Base-by-base conservation (phyloP, 2,797 vertebrate species). In the Epinephelus malabaricus region DNA sequence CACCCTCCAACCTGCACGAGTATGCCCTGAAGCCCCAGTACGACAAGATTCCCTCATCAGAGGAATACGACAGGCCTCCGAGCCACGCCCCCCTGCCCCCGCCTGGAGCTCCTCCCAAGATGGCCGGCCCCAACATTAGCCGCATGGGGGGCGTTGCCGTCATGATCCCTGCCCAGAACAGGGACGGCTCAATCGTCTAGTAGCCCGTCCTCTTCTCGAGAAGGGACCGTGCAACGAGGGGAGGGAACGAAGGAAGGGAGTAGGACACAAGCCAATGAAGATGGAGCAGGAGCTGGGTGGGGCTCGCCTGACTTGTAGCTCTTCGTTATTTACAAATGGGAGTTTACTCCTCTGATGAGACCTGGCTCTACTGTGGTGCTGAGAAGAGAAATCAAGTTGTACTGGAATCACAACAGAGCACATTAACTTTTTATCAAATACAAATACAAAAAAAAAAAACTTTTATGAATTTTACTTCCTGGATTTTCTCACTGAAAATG, bases 101-200 rank as follows among this genome's bases (percentile, higher is more conserved):
- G 3, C 96, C 96, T 78, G 84, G 92, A 69, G 96, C 94, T 55
- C 75, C 94, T 55, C 73, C 92, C 91, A 98, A 95, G 95, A 97
- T 98, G 96, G 96, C 95, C 1, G 97, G 96, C 82, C 97, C 97
- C 91, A 99, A 98, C 93, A 97, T 99, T 87, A 99, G 96, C 91
- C 97, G 98, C 93, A 99, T 99, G 98, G 98, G 98, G 59, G 98
- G 94, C 65, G 95, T 99, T 86, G 95, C 98, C 0, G 98, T 99
- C 91, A 99, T 99, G 98, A 96, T 98, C 83, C 97, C 98, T 69
- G 98, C 98, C 70, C 98, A 99, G 94, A 98, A 96, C 95, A 97
- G 97, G 95, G 98, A 99, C 69, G 98, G 98, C 81, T 99, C 98
- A 0, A 98, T 99, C 78, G 98, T 99, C 84, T 99, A 98, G 94